Evolutionary conservation across 2,888 invertebrate genomes (phyloP), one percentile per base, ranked within the genome.

Genomic region (Drosophila gaucha): DNA sequence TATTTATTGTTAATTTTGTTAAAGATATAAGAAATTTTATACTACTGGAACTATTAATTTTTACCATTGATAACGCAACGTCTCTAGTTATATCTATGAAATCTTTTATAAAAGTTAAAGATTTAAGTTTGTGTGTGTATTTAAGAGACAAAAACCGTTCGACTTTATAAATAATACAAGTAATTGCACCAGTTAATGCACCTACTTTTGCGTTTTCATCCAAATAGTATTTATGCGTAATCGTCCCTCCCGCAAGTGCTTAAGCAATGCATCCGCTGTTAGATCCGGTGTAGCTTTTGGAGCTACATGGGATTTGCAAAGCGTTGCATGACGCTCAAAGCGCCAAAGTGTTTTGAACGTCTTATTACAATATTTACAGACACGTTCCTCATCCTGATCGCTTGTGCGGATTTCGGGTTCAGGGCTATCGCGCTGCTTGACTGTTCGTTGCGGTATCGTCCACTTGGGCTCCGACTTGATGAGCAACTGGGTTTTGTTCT

Each of bases 351-450:
- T 76, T 26, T 74, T 80, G 36, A 85, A 90, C 1, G 54, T 4
- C 56, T 82, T 90, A 14, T 67, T 57, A 51, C 90, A 90, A 49
- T 67, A 56, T 24, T 71, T 39, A 22, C 90, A 90, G 2, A 52
- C 6, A 10, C 22, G 57, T 8, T 76, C 67, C 1, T 51, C 47
- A 6, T 77, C 60, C 4, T n/a, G 46, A 9, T 62, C 57, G 3
- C n/a, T 36, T 0, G 8, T n/a, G 6, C 6, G 41, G 6, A 12
- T 16, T 35, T 49, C 30, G 2, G 18, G 6, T 0, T 62, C 56
- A 1, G 33, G 5, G 12, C 28, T 51, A 28, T 69, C 39, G 6
- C 1, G 31, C 8, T 3, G 8, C 5, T 41, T 41, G 2, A 22
- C 0, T 10, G 36, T 2, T 2, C 39, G 24, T 10, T 55, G 16